Conservation (phyloP, 2,888 invertebrate species). For the Sipha maydis region DNA sequence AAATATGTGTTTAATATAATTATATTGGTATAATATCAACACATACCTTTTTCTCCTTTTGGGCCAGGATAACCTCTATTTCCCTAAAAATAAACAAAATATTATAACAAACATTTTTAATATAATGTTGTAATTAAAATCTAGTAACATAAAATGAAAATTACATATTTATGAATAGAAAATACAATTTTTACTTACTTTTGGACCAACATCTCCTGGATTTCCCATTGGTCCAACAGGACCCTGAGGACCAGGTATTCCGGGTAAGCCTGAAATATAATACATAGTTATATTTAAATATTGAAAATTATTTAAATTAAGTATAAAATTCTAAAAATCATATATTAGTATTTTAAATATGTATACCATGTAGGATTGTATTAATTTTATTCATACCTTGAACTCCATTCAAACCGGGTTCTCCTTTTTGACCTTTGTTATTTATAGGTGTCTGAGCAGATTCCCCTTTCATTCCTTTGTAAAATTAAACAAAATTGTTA, state of each 20-base stretch:
- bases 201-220: conserved; percentile 74
- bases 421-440: conserved; percentile 86
- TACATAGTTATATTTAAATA: not conserved
- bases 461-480: conserved; percentile 77
- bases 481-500: not conserved
- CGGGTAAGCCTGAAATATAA: conserved; percentile 71
- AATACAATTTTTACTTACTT: conserved; percentile 68
- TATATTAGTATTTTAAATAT: not conserved
- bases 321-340: too few species aligned
- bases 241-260: conserved; percentile 75
- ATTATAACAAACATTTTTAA: not conserved
- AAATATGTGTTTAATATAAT: not conserved
- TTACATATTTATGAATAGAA: not conserved
- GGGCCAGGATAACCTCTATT: conserved; percentile 76
- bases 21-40: not conserved
- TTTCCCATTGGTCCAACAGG: conserved; percentile 72
- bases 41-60: conserved; percentile 70
- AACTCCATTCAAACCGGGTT: conserved; percentile 81
- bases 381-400: conserved; percentile 64
- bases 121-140: conserved; percentile 13
- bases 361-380: not conserved
- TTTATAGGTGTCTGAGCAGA: conserved; percentile 78
- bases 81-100: conserved; percentile 71
- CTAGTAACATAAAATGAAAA: not conserved
- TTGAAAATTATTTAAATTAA: too few species aligned